Evolutionary conservation across 2,888 invertebrate species (phyloP).

Genomic region (Glyphotaelius pellucidus): DNA sequence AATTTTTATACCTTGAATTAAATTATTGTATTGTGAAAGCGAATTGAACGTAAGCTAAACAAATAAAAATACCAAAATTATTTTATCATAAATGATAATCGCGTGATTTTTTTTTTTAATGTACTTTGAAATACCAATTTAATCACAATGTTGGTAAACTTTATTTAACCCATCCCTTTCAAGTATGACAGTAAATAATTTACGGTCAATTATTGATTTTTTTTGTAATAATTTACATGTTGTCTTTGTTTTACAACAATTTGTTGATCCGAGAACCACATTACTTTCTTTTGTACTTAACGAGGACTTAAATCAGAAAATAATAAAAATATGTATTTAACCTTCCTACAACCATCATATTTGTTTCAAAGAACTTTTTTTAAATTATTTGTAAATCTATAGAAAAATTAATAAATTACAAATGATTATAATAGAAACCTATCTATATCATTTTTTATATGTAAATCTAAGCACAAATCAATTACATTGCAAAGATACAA

Average conservation of each 20-base stretch:
- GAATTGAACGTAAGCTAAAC: background rate
- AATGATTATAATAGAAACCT: no score
- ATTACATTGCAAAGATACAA: background rate
- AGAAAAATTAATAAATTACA: no score
- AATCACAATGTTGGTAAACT: background rate
- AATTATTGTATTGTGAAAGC: background rate
- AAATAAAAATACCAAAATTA: conserved; percentile 11
- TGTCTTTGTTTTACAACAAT: background rate
- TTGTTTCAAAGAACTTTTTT: no score
- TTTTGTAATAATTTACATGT: background rate
- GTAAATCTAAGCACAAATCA: no score
- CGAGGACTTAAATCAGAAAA: no score
- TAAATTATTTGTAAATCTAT: no score
- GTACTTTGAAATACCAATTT: background rate
- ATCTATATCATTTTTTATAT: no score
- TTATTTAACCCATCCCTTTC: background rate
- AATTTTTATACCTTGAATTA: conserved; percentile 38
- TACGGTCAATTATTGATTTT: no score
- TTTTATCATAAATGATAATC: background rate
- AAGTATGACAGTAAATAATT: background rate
- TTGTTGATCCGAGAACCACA: background rate
- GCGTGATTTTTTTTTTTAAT: background rate
- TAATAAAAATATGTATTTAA: no score
- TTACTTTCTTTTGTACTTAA: background rate
- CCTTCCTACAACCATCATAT: background rate